These are phyloP conservation scores for Sander vitreus DNA, from an alignment of 2,113 vertebrate genomes.

Conservation along the genomic window DNA sequence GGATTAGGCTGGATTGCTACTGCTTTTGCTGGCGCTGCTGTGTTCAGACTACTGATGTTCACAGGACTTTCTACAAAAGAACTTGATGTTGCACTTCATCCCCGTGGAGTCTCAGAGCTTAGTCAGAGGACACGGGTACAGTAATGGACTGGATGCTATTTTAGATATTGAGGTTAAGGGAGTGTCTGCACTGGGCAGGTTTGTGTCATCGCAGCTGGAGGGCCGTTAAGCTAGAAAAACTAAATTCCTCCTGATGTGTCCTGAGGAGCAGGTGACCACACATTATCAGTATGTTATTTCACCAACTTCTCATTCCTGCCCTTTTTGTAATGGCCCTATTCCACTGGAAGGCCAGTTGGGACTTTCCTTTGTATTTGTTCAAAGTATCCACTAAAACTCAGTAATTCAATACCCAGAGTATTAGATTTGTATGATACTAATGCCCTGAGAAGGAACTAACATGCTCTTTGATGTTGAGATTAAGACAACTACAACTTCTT, in stretches of 20 bases:
- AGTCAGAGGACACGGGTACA: slow-evolving; percentile 57
- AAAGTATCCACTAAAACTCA: slow-evolving; percentile 68
- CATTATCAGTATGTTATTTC: slow-evolving; percentile 42
- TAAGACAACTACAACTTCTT: slow-evolving; percentile 71
- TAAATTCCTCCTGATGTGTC: slow-evolving; percentile 38
- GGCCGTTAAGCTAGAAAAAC: not conserved
- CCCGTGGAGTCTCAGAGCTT: slow-evolving; percentile 59
- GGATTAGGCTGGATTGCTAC: slow-evolving; percentile 83
- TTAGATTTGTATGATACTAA: slow-evolving; percentile 76
- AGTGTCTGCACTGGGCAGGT: slow-evolving; percentile 54
- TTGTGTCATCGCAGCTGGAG: slow-evolving; percentile 44
- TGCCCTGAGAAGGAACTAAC: slow-evolving; percentile 69
- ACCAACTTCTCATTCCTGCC: slow-evolving; percentile 28
- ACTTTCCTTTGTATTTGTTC: slow-evolving; percentile 67
- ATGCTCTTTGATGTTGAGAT: slow-evolving; percentile 79
- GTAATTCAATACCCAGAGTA: slow-evolving; percentile 76
- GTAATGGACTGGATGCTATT: slow-evolving; percentile 68
- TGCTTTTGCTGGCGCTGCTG: slow-evolving; percentile 63
- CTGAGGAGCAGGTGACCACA: slow-evolving; percentile 21
- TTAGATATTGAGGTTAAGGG: slow-evolving; percentile 71
- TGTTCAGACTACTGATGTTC: slow-evolving; percentile 81
- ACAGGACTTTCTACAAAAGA: slow-evolving; percentile 62
- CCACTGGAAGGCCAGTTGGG: slow-evolving; percentile 26
- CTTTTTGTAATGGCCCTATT: slow-evolving; percentile 31
- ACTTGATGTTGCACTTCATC: slow-evolving; percentile 70